Conservation (phyloP, 2,888 invertebrate genomes). For the Teleiodes luculella region DNA sequence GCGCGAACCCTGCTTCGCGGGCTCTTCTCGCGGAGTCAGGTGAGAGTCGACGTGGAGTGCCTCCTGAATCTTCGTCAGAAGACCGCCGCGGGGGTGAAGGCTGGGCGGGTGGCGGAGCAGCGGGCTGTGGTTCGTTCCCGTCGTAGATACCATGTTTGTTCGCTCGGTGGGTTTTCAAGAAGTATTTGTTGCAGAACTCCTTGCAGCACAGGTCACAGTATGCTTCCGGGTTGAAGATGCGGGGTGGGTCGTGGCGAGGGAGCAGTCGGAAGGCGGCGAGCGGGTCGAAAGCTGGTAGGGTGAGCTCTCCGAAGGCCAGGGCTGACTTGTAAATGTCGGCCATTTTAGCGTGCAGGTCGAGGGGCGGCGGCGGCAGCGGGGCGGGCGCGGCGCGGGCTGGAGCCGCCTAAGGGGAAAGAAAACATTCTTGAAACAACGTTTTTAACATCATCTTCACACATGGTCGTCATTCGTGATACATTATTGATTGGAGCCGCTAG, state of each 20-base stretch:
- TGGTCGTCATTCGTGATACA: no score
- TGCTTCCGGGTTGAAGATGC: slow-evolving; percentile 97
- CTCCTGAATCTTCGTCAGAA: slow-evolving; percentile 69
- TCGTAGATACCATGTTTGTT: slow-evolving; percentile 97
- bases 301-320: slow-evolving; percentile 67
- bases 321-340: slow-evolving; percentile 76
- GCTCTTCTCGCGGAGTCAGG: slow-evolving; percentile 81
- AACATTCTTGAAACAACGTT: neutral
- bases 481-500: no score
- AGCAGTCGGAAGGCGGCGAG: slow-evolving; percentile 77
- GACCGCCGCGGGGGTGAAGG: slow-evolving; percentile 71
- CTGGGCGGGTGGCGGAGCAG: slow-evolving; percentile 56
- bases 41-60: slow-evolving; percentile 78
- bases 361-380: slow-evolving; percentile 61
- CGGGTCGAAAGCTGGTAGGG: slow-evolving; percentile 70
- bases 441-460: no score
- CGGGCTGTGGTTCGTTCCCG: slow-evolving; percentile 60
- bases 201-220: slow-evolving; percentile 98
- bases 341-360: slow-evolving; percentile 73
- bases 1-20: slow-evolving; percentile 84
- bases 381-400: slow-evolving; percentile 82
- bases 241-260: slow-evolving; percentile 79
- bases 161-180: slow-evolving; percentile 97
- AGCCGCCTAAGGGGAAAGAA: slow-evolving; percentile 82
- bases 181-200: slow-evolving; percentile 99